Base-by-base conservation (phyloP, 1,140 invertebrate species). In the Elymnias hypermnestra region DNA sequence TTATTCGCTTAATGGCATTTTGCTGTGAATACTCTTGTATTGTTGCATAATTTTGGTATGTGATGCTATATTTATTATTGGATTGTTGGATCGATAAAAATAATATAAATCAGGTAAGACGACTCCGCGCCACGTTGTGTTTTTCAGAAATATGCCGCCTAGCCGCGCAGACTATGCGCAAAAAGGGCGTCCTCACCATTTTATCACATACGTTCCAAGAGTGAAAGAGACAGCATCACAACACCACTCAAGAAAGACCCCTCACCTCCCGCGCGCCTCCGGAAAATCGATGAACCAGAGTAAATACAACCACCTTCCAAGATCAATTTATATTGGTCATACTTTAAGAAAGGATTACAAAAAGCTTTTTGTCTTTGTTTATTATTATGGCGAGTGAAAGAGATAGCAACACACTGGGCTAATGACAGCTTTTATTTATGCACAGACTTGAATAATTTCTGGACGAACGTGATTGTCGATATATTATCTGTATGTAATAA, bases 101-200 rank as follows among this genome's bases (percentile, higher is more conserved):
- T 21, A 7, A 31, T 5, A 13, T 15, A 36, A 33, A 21, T 3
- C 6, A 12, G 5, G n/a, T 1, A 36, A 19, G 8, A 8, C 33
- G 10, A 36, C 33, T 36, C 33, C 15, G 19, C n/a, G 1, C 33
- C 33, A 21, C n/a, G 33, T 36, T 1, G 3, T 36, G 33, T 36
- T 36, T 58, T 31, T 48, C 66, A 66, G 65, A 82, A 81, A 82
- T 83, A 75, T 83, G 76, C 79, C 73, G 74, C 76, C 77, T 81
- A 81, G 72, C 71, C 67, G 64, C 57, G 73, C 78, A 84, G 81
- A 84, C 81, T 78, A 78, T 74, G 60, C 73, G 75, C 81, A 84
- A 84, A 84, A 84, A 84, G 77, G 70, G 62, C 71, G 73, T 74
- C 73, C 66, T 70, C 59, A 75, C 71, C 66, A 61, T 74, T 71